phyloP scores from a whole-genome alignment of 2,113 vertebrate genomes.

The Rhabdornis inornatus region DNA sequence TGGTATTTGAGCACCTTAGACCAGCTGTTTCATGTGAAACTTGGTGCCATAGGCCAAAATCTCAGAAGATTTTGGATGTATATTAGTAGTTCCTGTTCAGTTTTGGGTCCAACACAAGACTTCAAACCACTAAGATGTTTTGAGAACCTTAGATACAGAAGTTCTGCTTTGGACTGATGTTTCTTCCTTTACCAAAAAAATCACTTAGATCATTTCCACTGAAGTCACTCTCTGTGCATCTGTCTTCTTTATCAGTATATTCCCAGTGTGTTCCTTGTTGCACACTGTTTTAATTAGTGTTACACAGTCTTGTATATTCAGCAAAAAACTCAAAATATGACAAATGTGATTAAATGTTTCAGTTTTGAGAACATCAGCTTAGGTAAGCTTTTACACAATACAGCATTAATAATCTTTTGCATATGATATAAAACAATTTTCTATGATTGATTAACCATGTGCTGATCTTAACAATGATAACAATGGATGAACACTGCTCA shows the following conservation, averaged over 20 bases:
- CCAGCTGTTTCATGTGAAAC: constrained; percentile 5
- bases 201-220: constrained; percentile 42
- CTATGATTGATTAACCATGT: constrained; percentile 74
- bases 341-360: constrained; percentile 89
- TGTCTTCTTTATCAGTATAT: constrained; percentile 60
- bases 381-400: constrained; percentile 82
- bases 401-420: constrained; percentile 76
- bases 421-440: constrained; percentile 68
- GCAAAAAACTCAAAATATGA: constrained; percentile 81
- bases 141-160: neutral
- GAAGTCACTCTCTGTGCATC: constrained; percentile 37
- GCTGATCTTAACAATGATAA: constrained; percentile 66
- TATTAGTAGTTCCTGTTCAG: neutral
- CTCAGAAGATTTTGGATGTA: neutral
- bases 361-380: constrained; percentile 84
- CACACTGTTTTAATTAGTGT: constrained; percentile 88
- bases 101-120: neutral
- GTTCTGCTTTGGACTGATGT: neutral
- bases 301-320: constrained; percentile 84
- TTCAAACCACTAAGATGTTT: neutral
- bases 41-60: neutral
- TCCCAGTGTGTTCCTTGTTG: constrained; percentile 71
- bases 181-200: constrained; percentile 27
- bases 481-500: constrained; percentile 62
- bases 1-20: constrained; percentile 20